Evolutionary conservation across 1,140 invertebrate genomes (phyloP).

Genomic region (Sminthurinus signatus): DNA sequence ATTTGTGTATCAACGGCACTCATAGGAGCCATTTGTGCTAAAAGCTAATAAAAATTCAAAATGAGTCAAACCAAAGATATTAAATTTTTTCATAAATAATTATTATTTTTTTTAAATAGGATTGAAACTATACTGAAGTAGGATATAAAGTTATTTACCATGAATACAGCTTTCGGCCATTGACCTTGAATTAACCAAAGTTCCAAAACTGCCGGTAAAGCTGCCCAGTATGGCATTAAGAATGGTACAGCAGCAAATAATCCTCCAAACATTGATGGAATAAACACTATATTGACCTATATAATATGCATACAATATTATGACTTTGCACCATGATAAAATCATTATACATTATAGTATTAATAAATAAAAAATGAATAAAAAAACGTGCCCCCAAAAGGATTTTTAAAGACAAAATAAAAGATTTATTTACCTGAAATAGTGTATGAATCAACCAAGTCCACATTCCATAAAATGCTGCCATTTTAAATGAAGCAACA

Average conservation of each 20-base stretch:
- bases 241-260: constrained; percentile 90
- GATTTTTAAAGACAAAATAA: background rate
- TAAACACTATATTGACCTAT: constrained; percentile 41
- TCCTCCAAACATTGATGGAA: constrained; percentile 68
- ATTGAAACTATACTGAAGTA: too few species aligned
- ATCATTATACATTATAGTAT: too few species aligned
- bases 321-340: too few species aligned
- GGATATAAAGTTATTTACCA: too few species aligned
- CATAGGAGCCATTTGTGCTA: constrained; percentile 82
- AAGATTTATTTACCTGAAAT: constrained; percentile 62
- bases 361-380: too few species aligned
- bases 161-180: constrained; percentile 63
- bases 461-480: constrained; percentile 93
- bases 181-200: constrained; percentile 84
- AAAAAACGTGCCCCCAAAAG: too few species aligned
- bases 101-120: too few species aligned
- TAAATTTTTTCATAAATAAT: too few species aligned
- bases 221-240: constrained; percentile 87
- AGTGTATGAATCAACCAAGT: constrained; percentile 96
- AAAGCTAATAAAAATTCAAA: too few species aligned
- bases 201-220: constrained; percentile 85
- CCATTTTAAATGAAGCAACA: constrained; percentile 92
- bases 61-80: too few species aligned
- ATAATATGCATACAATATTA: too few species aligned
- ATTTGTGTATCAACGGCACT: constrained; percentile 86